Conservation (phyloP, 92 coral and sea anemone genomes). For the Siderastrea siderea region DNA sequence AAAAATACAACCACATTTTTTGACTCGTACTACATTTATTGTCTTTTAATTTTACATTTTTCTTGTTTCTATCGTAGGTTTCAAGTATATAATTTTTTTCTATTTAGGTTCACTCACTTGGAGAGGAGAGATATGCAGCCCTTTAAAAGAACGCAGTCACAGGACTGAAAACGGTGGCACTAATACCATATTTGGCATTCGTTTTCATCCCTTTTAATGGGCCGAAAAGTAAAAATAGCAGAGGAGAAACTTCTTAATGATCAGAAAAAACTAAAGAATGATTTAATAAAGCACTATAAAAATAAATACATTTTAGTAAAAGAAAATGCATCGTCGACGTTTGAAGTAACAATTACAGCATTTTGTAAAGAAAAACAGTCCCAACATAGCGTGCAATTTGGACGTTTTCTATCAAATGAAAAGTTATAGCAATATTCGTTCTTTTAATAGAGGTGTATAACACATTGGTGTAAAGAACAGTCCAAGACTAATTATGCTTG, state of each 20-base stretch:
- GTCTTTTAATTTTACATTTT: background rate
- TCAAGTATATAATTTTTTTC: background rate
- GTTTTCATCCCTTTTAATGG: background rate
- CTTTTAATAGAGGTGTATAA: too few species aligned
- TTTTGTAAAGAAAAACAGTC: background rate
- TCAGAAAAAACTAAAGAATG: background rate
- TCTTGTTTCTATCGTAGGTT: background rate
- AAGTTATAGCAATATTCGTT: too few species aligned
- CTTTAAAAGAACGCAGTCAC: slow-evolving; percentile 24
- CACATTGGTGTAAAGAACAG: too few species aligned
- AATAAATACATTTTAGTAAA: background rate
- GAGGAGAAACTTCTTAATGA: too few species aligned
- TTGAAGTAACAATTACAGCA: background rate
- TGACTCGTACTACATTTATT: background rate
- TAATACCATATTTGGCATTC: background rate
- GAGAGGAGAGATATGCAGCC: background rate
- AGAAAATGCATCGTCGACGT: background rate
- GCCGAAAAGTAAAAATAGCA: background rate
- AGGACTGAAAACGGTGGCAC: background rate
- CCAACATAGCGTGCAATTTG: too few species aligned
- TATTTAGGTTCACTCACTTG: background rate
- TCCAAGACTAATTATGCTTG: too few species aligned
- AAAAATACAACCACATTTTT: background rate
- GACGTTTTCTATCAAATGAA: too few species aligned
- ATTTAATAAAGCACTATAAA: slow-evolving; percentile 10